phyloP scores from a whole-genome alignment of 2,113 vertebrate genomes.

The Zootoca vivipara region DNA sequence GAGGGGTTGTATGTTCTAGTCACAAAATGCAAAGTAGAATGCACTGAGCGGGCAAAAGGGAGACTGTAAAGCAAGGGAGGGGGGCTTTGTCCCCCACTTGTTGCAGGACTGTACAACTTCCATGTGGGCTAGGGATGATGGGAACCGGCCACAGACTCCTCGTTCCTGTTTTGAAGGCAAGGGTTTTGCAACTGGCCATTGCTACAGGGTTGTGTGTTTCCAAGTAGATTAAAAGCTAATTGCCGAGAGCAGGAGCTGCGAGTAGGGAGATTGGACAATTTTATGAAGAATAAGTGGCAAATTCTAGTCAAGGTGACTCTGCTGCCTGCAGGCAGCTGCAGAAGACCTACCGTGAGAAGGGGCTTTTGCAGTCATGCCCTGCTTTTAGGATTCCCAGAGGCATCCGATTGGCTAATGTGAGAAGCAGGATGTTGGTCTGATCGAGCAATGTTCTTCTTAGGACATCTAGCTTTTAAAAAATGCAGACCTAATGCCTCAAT shows the following conservation, averaged over 20 bases:
- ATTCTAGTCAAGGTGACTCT: neutral
- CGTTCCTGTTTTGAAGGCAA: constrained; percentile 54
- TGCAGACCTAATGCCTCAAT: constrained; percentile 45
- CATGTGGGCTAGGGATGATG: neutral
- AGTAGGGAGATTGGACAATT: constrained; percentile 18
- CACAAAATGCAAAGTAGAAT: constrained; percentile 81
- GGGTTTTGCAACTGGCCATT: constrained; percentile 75
- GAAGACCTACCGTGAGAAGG: neutral
- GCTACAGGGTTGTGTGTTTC: constrained; percentile 54
- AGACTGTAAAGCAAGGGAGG: constrained; percentile 70
- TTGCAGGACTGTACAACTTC: neutral
- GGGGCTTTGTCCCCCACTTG: neutral
- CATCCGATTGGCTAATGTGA: neutral
- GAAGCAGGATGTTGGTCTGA: neutral
- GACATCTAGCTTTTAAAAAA: constrained; percentile 57
- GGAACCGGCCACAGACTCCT: neutral
- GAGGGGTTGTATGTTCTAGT: constrained; percentile 66
- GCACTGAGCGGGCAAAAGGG: constrained; percentile 95
- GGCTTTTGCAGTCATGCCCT: neutral
- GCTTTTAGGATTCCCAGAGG: neutral
- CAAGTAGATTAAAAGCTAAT: constrained; percentile 55
- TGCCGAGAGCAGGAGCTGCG: constrained; percentile 38
- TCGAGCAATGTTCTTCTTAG: neutral
- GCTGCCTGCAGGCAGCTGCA: neutral
- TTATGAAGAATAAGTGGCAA: neutral